Evolutionary conservation across 2,113 vertebrate species (phyloP).

Genomic region (Smithornis capensis): DNA sequence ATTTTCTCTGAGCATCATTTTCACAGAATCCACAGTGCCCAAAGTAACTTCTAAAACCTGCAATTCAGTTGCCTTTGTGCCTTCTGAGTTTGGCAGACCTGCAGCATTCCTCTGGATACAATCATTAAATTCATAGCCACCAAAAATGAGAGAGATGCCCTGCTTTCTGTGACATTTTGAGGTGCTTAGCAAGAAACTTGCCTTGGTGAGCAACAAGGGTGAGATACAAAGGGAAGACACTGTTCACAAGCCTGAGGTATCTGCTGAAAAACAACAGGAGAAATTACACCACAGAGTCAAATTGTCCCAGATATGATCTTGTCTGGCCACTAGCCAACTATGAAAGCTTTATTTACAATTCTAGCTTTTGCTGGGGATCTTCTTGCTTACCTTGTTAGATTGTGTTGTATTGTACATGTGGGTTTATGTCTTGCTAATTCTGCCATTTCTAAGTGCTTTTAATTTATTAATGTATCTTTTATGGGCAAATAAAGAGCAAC

Average conservation of each 20-base stretch:
- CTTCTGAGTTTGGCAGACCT: neutral
- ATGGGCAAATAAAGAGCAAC: constrained; percentile 67
- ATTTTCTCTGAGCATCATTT: neutral
- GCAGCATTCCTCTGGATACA: neutral
- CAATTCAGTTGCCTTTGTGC: neutral
- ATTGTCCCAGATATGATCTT: neutral
- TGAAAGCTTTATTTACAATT: neutral
- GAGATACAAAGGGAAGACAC: neutral
- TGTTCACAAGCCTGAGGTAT: neutral
- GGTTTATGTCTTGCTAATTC: constrained; percentile 18
- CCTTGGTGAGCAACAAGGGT: neutral
- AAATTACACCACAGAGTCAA: neutral
- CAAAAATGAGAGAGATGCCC: neutral
- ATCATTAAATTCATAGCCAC: neutral
- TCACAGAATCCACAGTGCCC: neutral
- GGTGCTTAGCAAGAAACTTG: neutral
- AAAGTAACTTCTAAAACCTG: neutral
- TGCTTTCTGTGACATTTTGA: neutral
- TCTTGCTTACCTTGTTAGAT: neutral
- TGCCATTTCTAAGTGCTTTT: neutral
- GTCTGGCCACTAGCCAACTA: neutral
- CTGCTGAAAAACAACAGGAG: neutral
- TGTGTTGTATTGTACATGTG: neutral
- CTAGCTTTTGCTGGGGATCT: neutral
- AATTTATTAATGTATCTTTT: constrained; percentile 54